Evolutionary conservation across 2,888 invertebrate genomes (phyloP), one percentile per base, ranked within the genome.

Genomic region (Heteromyza rotundicornis): DNA sequence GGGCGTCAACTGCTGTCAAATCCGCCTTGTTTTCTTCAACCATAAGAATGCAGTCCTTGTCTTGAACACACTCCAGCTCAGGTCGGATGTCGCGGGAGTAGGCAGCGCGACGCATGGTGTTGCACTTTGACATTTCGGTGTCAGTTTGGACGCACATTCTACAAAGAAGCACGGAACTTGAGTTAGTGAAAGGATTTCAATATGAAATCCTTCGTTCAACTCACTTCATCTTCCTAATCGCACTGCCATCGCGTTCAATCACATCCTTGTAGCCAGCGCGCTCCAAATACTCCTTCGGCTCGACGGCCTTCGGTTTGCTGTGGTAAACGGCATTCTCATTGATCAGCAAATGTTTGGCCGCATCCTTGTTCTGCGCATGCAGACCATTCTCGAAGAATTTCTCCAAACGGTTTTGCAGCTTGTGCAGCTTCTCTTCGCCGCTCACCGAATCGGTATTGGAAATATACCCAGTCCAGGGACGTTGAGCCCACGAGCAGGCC

Each of bases 391-490:
- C 70, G 27, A 81, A 83, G 76, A 82, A 83, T 23, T 75, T 75
- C 59, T 80, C 78, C 16, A 83, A 66, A 24, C 82, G 80, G n/a
- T 69, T 62, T 67, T 83, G 83, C 51, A 83, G 66, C 52, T 76
- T 73, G 32, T 80, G 73, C 27, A 82, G 64, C n/a, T 77, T 68
- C 47, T 78, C 68, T 1, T 72, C 62, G 2, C 77, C 79, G 17
- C 71, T 76, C 1, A 82, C 80, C 10, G 74, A 68, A 62, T 88
- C 89, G 12, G 87, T 87, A 74, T 91, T 91, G 5, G 89, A 89
- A 77, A 92, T 84, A 70, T 90, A 86, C 12, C 91, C 91, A 75
- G 89, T 92, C 92, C 94, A 94, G n/a, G 94, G 94, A 62, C 93
- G 86, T 0, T 91, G 91, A 0, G 93, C 93, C 94, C 94, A 94